Evolutionary conservation across 2,888 invertebrate genomes (phyloP).

Genomic region (Calephelis perditalis): DNA sequence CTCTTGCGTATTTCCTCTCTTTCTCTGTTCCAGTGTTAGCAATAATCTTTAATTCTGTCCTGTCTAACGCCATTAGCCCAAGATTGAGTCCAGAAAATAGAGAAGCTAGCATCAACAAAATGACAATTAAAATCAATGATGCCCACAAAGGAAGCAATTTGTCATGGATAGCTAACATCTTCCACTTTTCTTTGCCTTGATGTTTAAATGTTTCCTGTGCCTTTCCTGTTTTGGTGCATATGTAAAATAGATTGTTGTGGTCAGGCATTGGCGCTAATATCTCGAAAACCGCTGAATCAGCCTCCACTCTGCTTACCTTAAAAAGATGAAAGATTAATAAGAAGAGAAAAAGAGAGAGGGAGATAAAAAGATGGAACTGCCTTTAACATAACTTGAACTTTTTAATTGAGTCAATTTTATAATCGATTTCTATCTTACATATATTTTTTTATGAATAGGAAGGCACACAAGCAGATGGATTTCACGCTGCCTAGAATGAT

Average conservation of each 20-base stretch:
- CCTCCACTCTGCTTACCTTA: constrained; percentile 42
- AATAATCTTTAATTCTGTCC: constrained; percentile 96
- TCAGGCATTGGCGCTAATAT: constrained; percentile 50
- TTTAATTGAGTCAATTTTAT: too few relatives aligned
- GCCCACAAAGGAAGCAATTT: constrained; percentile 88
- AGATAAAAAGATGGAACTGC: too few relatives aligned
- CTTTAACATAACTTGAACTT: too few relatives aligned
- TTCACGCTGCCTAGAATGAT: too few relatives aligned
- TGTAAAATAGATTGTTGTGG: constrained; percentile 57
- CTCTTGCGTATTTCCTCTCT: constrained; percentile 89
- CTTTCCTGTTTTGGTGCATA: constrained; percentile 49
- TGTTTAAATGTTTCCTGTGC: constrained; percentile 69
- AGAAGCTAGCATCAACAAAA: constrained; percentile 91
- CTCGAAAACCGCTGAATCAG: constrained; percentile 49
- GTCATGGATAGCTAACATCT: constrained; percentile 83
- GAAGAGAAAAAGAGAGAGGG: too few relatives aligned
- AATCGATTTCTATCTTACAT: too few relatives aligned
- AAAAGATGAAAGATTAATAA: neutral
- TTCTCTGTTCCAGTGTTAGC: constrained; percentile 93
- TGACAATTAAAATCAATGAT: constrained; percentile 83
- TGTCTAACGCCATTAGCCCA: constrained; percentile 96
- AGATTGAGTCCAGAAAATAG: constrained; percentile 98
- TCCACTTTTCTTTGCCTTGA: constrained; percentile 81
- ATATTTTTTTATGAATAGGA: too few relatives aligned
- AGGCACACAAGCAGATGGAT: too few relatives aligned